Evolutionary conservation across 2,113 vertebrate genomes (phyloP), one percentile per base, ranked within the genome.

Genomic region (Dromiciops gliroides): DNA sequence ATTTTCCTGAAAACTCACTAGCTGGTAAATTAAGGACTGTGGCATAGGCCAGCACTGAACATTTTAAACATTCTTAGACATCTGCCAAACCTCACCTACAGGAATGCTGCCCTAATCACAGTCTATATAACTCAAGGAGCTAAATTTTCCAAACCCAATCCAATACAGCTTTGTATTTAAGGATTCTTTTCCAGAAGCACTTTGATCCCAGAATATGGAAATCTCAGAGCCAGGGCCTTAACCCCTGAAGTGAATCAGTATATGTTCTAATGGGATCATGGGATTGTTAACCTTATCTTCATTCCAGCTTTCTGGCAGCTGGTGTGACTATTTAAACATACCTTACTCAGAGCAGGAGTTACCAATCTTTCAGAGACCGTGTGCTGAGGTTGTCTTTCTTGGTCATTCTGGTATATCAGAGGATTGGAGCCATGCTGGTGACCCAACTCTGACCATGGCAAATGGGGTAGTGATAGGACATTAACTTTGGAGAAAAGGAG

Each of bases 1-100:
- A 89, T 91, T 97, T 96, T 95, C 52, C 53, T 96, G 89, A 93
- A 92, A 90, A 92, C 16, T 48, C 26, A 48, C 89, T 92, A 12
- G 0, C 44, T 91, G 88, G 56, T 89, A 75, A 95, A 95, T 26
- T 50, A 52, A 92, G 91, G 56, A 92, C 75, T 50, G 67, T 44
- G 51, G 83, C 92, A 51, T 95, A 92, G 60, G 91, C 50, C 53
- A 92, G 52, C 26, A 24, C 51, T 67, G 91, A 95, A 92, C 23
- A 90, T 12, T 91, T 51, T 51, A 50, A 95, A 88, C 22, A 75
- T 53, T 90, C 90, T 88, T 51, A 95, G 53, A 75, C 16, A 23
- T 93, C 94, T 95, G 56, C 48, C 94, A 95, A 94, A 56, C 4
- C 44, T 90, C 92, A 91, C 89, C 47, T 90, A 93, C 56, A 94